A percentile compares a stretch with the other conserved stretches of the same genome.
phyloP scores from a whole-genome alignment of 2,113 vertebrate genomes.

The zebrafish (Danio rerio) region GRCz12tu NC_133193.1:51051001-51051500 shows the following conservation, averaged over 20 bases:
- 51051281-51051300: neutral
- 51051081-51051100: too few species aligned
- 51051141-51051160: too few species aligned
- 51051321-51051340: too few species aligned
- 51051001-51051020: too few species aligned
- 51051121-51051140: too few species aligned
- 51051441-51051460: neutral
- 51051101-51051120: too few species aligned
- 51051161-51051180: too few species aligned
- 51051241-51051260: neutral
- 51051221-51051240: neutral
- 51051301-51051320: too few species aligned
- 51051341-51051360: neutral
- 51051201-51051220: neutral
- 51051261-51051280: neutral
- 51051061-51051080: too few species aligned
- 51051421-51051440: neutral
- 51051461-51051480: neutral
- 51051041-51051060: too few species aligned
- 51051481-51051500: too few species aligned
- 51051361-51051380: neutral
- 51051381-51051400: neutral
- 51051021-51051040: too few species aligned
- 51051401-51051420: neutral
- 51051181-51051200: neutral